These are phyloP conservation scores for Callaeas wilsoni DNA, from an alignment of 2,113 vertebrate species.

Conservation along the genomic window DNA sequence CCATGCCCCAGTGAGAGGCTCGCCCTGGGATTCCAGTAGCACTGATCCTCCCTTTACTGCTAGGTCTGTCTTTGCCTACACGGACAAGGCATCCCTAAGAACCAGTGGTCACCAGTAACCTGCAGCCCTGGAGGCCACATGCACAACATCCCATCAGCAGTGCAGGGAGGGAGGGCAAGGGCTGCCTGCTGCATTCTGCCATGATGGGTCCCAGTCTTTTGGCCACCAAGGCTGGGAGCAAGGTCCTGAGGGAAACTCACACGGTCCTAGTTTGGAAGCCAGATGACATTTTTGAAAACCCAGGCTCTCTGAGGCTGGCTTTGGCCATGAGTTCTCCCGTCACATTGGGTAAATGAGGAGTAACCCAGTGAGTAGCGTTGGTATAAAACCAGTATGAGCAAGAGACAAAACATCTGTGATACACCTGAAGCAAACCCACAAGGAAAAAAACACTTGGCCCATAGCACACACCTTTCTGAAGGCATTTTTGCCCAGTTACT, in stretches of 20 bases:
- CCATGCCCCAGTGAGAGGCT: background rate
- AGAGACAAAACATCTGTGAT: background rate
- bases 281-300: background rate
- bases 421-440: background rate
- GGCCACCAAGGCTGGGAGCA: background rate
- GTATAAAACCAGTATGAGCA: background rate
- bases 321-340: background rate
- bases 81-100: background rate
- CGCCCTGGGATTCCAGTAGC: background rate
- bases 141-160: background rate
- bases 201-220: fast-evolving
- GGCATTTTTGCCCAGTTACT: background rate
- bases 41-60: background rate
- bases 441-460: background rate
- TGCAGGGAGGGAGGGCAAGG: background rate
- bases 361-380: background rate
- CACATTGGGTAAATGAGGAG: fast-evolving
- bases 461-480: background rate
- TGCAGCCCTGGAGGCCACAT: fast-evolving
- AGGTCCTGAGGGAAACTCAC: background rate
- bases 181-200: background rate
- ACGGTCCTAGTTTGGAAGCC: fast-evolving
- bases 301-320: background rate
- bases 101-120: background rate
- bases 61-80: background rate